Conservation (phyloP, 2,797 vertebrate species). For the Simalia tracyae region DNA sequence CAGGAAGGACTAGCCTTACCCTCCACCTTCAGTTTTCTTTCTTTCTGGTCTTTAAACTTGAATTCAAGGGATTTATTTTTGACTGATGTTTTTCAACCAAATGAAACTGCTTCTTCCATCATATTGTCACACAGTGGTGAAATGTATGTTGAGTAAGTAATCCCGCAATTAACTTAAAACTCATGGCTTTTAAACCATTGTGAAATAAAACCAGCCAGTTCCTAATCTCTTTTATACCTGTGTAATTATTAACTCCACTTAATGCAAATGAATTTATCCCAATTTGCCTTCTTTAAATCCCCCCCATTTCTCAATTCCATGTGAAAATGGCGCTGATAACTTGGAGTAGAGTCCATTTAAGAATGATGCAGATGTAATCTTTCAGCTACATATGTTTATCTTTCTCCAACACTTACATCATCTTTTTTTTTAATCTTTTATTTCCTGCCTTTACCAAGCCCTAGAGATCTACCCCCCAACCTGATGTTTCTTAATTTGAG, state of each 20-base stretch:
- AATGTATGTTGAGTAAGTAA: constrained; percentile 26
- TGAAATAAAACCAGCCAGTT: constrained; percentile 3
- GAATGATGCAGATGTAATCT: constrained; percentile 37
- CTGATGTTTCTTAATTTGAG: constrained; percentile 68
- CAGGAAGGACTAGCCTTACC: constrained; percentile 3
- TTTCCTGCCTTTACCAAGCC: constrained; percentile 36
- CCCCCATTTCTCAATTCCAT: neutral
- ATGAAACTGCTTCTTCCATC: constrained; percentile 22
- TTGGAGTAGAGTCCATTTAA: constrained; percentile 17
- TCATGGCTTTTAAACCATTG: neutral
- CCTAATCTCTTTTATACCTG: constrained; percentile 29
- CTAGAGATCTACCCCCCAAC: constrained; percentile 53
- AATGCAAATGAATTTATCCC: constrained; percentile 20
- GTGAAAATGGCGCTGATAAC: constrained; percentile 22
- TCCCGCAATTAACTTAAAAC: constrained; percentile 27
- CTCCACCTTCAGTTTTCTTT: constrained; percentile 23
- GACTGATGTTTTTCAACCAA: neutral
- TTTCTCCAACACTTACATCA: constrained; percentile 49
- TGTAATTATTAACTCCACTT: neutral
- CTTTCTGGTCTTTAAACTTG: constrained; percentile 23
- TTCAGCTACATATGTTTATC: constrained; percentile 45
- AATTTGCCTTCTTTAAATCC: constrained; percentile 9
- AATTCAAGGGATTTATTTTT: constrained; percentile 30
- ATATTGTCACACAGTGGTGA: neutral
- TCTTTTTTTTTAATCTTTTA: constrained; percentile 52